A percentile compares a stretch with the other conserved stretches of the same genome.
Evolutionary conservation across 2,888 invertebrate genomes (phyloP).

Genomic region (Tineola bisselliella): DNA sequence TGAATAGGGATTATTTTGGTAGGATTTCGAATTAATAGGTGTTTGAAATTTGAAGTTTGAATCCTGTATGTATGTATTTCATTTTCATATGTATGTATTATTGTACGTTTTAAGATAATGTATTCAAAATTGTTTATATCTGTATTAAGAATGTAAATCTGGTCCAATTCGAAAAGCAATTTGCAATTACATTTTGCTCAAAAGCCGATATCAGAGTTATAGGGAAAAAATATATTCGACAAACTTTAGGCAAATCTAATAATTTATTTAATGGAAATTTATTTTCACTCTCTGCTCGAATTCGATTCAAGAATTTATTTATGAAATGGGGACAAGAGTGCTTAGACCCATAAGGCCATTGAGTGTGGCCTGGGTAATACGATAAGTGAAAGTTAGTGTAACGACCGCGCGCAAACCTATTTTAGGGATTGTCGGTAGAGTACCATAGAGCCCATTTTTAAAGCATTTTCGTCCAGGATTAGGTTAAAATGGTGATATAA

Average conservation of each 20-base stretch:
- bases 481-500: not conserved
- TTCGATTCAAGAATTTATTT: not conserved
- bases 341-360: not conserved
- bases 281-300: not conserved
- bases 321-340: not conserved
- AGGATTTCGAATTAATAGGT: too few relatives aligned
- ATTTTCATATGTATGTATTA: too few relatives aligned
- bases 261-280: not conserved
- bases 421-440: not conserved
- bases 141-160: too few relatives aligned
- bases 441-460: not conserved
- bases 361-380: constrained; percentile 15
- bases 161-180: too few relatives aligned
- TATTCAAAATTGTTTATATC: too few relatives aligned
- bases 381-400: constrained; percentile 21
- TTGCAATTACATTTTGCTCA: too few relatives aligned
- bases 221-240: not conserved
- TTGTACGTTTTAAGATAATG: too few relatives aligned
- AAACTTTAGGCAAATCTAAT: not conserved
- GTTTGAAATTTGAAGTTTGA: too few relatives aligned
- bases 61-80: too few relatives aligned
- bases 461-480: not conserved
- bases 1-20: too few relatives aligned
- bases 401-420: constrained; percentile 11
- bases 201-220: too few relatives aligned